Percentiles rank a stretch among this genome's conserved stretches.
These are phyloP conservation scores for Sapayoa aenigma DNA, from an alignment of 2,113 vertebrate genomes.

Conservation along the genomic window DNA sequence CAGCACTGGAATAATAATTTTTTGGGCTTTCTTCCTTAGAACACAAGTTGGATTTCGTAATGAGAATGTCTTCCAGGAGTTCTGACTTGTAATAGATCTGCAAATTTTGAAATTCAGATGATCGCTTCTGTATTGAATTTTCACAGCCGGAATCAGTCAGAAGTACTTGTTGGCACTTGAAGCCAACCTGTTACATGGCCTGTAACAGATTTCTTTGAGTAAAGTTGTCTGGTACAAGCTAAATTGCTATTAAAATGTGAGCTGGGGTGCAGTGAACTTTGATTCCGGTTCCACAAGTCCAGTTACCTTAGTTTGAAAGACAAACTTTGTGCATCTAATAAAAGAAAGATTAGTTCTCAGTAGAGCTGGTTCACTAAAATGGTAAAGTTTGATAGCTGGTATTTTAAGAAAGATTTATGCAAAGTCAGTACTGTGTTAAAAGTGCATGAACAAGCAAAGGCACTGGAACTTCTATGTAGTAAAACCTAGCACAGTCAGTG, in stretches of 20 bases:
- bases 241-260: background rate
- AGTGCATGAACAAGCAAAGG: background rate
- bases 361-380: background rate
- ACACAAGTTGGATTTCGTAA: background rate
- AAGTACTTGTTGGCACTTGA: background rate
- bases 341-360: background rate
- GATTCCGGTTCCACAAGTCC: background rate
- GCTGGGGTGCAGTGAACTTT: background rate
- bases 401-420: background rate
- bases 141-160: background rate
- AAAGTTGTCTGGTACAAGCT: background rate
- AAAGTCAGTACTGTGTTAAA: background rate
- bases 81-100: background rate
- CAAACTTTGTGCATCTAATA: background rate
- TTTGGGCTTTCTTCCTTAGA: background rate
- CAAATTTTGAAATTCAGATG: background rate
- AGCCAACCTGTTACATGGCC: background rate
- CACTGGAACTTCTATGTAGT: background rate
- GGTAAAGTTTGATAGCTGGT: background rate
- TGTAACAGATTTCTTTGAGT: background rate
- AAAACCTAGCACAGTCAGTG: background rate
- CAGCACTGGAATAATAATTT: background rate
- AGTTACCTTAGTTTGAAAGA: background rate
- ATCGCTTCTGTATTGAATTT: background rate
- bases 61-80: background rate